Evolutionary conservation across 2,113 vertebrate genomes (phyloP).

Genomic region (Paraplagusia blochii): DNA sequence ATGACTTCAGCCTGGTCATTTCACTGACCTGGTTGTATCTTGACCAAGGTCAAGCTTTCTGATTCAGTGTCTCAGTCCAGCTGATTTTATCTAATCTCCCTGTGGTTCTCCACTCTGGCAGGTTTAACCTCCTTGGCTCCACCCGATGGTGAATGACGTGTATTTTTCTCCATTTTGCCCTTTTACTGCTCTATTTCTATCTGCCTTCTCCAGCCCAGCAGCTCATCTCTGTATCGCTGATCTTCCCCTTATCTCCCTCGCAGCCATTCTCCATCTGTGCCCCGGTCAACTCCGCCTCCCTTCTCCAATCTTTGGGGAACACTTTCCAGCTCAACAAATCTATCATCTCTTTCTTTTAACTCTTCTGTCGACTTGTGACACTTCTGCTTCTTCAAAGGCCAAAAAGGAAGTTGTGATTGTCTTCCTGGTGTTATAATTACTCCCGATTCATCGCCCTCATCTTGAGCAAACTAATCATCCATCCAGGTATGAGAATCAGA

Average conservation of each 20-base stretch:
- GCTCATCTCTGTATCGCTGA: constrained; percentile 14
- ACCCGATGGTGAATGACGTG: constrained; percentile 1
- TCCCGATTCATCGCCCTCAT: neutral
- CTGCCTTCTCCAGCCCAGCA: constrained; percentile 19
- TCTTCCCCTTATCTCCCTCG: constrained; percentile 21
- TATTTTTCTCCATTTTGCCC: constrained; percentile 4
- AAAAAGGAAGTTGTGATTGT: constrained; percentile 48
- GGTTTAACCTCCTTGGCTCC: constrained; percentile 23
- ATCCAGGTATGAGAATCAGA: constrained; percentile 8
- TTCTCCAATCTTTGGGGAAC: neutral
- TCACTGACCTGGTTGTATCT: no score
- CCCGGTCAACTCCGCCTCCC: neutral
- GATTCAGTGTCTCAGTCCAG: neutral
- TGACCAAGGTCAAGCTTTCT: constrained; percentile 17
- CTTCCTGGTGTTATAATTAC: constrained; percentile 51
- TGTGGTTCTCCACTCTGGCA: constrained; percentile 13
- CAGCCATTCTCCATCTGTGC: constrained; percentile 13
- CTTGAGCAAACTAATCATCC: constrained; percentile 32
- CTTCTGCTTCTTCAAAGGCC: constrained; percentile 6
- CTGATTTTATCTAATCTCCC: constrained; percentile 33
- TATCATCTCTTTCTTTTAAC: constrained; percentile 5
- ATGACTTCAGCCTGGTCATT: no score
- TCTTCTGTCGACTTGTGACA: neutral
- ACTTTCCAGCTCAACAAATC: constrained; percentile 5
- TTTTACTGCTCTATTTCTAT: constrained; percentile 18